These are phyloP conservation scores for Chalcis sispes DNA, from an alignment of 2,888 invertebrate species.

Conservation along the genomic window DNA sequence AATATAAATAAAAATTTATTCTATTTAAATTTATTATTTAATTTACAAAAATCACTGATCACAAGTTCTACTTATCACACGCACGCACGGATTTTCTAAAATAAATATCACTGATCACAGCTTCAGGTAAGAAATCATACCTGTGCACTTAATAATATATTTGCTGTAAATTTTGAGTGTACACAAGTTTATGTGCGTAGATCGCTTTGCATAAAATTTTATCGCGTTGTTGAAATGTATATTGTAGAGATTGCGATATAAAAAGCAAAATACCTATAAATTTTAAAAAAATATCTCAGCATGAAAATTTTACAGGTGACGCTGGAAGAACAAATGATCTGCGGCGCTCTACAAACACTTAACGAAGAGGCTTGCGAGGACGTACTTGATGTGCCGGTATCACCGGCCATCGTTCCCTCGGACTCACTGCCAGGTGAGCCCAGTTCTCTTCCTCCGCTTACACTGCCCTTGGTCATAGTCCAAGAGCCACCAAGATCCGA, in stretches of 20 bases:
- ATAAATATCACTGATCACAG: constrained; percentile 53
- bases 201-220: background rate
- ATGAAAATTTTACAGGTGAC: constrained; percentile 83
- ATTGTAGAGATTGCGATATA: background rate
- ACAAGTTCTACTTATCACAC: constrained; percentile 43
- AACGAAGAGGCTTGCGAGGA: constrained; percentile 96
- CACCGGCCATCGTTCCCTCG: constrained; percentile 64
- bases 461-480: constrained; percentile 75
- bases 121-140: constrained; percentile 58
- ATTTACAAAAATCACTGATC: constrained; percentile 48
- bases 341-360: constrained; percentile 92
- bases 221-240: background rate
- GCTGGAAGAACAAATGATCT: constrained; percentile 96
- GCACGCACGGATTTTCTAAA: constrained; percentile 49
- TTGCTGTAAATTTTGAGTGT: background rate
- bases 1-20: background rate
- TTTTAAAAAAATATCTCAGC: no score
- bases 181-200: constrained; percentile 12
- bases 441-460: constrained; percentile 71
- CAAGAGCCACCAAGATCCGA: constrained; percentile 73
- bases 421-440: constrained; percentile 75
- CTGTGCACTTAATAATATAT: constrained; percentile 2
- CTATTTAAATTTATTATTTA: background rate
- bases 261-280: background rate
- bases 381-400: constrained; percentile 82